These are phyloP conservation scores for Parazoanthus atlanticus DNA, from an alignment of 92 coral and sea anemone genomes.

Conservation along the genomic window DNA sequence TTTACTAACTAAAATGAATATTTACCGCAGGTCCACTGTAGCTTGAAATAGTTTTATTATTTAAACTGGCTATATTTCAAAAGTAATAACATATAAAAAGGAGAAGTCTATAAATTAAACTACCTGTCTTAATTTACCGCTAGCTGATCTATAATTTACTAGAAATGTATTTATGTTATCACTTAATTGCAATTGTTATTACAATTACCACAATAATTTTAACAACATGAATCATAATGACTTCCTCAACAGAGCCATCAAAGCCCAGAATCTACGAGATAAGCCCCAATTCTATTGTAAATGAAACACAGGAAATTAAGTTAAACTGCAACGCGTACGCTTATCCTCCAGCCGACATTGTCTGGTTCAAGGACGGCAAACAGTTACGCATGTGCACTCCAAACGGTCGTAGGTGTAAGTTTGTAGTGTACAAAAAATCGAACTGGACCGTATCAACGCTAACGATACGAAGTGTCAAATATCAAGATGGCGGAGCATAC, in stretches of 20 bases:
- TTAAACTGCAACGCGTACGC: slow-evolving; percentile 41
- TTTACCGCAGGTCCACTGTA: too few species aligned
- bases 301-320: neutral
- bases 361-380: slow-evolving; percentile 55
- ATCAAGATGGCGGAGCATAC: slow-evolving; percentile 48
- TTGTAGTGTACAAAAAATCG: neutral
- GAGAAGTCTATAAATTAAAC: too few species aligned
- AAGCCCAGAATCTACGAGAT: slow-evolving; percentile 27
- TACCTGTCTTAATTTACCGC: too few species aligned
- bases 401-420: neutral
- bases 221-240: neutral
- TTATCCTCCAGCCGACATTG: slow-evolving; percentile 36
- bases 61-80: too few species aligned
- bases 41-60: too few species aligned
- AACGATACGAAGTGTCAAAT: slow-evolving; percentile 30
- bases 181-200: too few species aligned
- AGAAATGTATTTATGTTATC: too few species aligned
- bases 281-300: neutral
- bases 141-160: too few species aligned
- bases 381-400: slow-evolving; percentile 13
- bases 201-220: too few species aligned
- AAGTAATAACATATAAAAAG: too few species aligned
- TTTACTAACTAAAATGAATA: too few species aligned
- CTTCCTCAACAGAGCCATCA: slow-evolving; percentile 10
- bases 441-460: slow-evolving; percentile 36